phyloP scores from a whole-genome alignment of 2,113 vertebrate species.

The Saimiri boliviensis region DNA sequence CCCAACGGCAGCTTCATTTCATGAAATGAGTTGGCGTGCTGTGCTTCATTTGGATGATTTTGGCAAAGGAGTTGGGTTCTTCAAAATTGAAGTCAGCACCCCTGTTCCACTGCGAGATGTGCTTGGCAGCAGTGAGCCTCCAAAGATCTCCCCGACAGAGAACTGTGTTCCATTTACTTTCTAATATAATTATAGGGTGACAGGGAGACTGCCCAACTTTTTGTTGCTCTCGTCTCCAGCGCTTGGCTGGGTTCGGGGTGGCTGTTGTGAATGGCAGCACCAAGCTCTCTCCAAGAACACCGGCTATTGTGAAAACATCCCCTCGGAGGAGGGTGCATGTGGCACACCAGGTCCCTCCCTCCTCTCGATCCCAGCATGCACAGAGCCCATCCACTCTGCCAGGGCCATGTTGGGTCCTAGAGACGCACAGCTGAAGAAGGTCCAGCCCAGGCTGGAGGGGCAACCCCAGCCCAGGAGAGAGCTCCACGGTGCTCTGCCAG shows the following conservation, averaged over 20 bases:
- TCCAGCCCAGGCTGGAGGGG: fast-evolving
- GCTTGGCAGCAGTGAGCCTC: background rate
- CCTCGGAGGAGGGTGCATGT: background rate
- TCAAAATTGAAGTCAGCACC: conserved; percentile 14
- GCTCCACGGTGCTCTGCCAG: fast-evolving
- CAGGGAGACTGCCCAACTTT: background rate
- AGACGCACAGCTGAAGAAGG: fast-evolving
- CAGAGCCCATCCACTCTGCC: fast-evolving
- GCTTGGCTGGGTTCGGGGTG: background rate
- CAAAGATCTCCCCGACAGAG: background rate
- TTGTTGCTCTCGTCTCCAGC: fast-evolving
- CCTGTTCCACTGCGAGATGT: background rate
- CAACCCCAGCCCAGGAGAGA: fast-evolving
- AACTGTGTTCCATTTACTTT: background rate
- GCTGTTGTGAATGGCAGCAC: background rate
- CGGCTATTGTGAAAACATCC: fast-evolving
- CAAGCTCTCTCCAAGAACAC: no score
- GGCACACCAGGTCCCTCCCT: fast-evolving
- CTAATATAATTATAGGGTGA: background rate
- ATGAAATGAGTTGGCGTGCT: background rate
- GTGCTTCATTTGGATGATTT: conserved; percentile 24
- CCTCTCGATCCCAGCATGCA: fast-evolving
- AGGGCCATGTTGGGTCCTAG: background rate
- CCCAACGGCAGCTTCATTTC: background rate
- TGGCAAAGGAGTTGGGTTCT: conserved; percentile 22